phyloP scores from a whole-genome alignment of 2,797 vertebrate genomes.

The Sorex maritimensis region DNA sequence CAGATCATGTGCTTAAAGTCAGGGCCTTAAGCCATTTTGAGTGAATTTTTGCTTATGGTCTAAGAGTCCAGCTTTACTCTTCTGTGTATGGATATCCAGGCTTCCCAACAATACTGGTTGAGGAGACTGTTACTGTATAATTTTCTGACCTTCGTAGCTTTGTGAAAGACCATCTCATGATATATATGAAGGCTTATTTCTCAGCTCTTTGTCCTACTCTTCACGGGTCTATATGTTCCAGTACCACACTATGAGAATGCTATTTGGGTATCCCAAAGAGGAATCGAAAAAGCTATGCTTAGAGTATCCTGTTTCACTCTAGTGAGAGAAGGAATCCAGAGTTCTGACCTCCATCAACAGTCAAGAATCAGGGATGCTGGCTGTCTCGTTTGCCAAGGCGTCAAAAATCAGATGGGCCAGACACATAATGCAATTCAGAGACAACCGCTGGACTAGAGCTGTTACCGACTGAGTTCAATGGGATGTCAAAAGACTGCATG shows the following conservation, averaged over 20 bases:
- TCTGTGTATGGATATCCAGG: background rate
- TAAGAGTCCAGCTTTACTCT: background rate
- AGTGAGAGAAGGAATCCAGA: too few species aligned
- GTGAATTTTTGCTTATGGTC: background rate
- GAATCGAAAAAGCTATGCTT: too few species aligned
- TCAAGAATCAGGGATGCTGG: too few species aligned
- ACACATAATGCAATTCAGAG: too few species aligned
- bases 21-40: constrained; percentile 2
- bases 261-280: too few species aligned
- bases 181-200: background rate
- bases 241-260: background rate
- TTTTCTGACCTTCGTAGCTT: background rate
- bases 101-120: background rate
- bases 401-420: too few species aligned
- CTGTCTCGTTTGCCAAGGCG: too few species aligned
- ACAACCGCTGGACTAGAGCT: too few species aligned
- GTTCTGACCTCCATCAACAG: too few species aligned
- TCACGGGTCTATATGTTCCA: background rate
- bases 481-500: too few species aligned
- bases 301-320: too few species aligned
- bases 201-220: background rate
- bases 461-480: too few species aligned
- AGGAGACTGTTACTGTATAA: background rate
- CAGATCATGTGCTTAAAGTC: background rate
- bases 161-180: background rate